Percentiles rank a stretch among this genome's conserved stretches.
Conservation (phyloP, 2,113 vertebrate genomes). For the Neogale vison region DNA sequence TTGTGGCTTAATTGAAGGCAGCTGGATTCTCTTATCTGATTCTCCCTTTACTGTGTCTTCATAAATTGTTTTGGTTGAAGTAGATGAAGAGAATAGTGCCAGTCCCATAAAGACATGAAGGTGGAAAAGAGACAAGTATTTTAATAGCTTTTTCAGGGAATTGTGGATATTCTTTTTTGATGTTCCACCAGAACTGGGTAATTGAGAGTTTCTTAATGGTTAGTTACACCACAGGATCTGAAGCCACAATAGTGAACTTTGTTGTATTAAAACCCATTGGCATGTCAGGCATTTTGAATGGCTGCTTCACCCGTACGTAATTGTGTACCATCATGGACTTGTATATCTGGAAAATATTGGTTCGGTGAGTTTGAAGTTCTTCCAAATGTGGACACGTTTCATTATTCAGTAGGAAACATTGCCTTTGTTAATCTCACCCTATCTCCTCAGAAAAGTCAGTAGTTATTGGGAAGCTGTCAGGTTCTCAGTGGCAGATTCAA, state of each 20-base stretch:
- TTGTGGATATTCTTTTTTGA: not conserved
- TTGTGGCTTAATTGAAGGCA: not conserved
- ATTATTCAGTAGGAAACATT: not conserved
- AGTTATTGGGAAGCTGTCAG: slow-evolving; percentile 48
- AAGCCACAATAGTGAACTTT: not conserved
- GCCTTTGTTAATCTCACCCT: not conserved
- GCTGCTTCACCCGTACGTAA: not conserved
- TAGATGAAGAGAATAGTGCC: not conserved
- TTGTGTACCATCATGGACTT: not conserved
- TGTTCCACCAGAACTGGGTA: not conserved
- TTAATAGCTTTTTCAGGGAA: not conserved
- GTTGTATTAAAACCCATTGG: not conserved
- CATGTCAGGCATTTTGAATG: not conserved
- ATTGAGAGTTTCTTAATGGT: slow-evolving; percentile 20
- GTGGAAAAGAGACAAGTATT: not conserved
- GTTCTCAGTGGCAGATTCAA: not conserved
- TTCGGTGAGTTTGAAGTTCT: not conserved
- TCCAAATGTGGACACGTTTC: slow-evolving; percentile 53
- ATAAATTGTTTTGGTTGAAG: not conserved
- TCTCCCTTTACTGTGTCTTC: not conserved
- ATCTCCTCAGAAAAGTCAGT: not conserved
- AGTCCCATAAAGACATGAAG: not conserved
- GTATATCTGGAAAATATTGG: slow-evolving; percentile 20
- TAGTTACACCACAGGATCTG: not conserved
- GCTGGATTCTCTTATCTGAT: not conserved